These are phyloP conservation scores for sheep (Ovis aries) DNA, from an alignment of 2,113 vertebrate species.

Conservation along the genomic window DNA sequence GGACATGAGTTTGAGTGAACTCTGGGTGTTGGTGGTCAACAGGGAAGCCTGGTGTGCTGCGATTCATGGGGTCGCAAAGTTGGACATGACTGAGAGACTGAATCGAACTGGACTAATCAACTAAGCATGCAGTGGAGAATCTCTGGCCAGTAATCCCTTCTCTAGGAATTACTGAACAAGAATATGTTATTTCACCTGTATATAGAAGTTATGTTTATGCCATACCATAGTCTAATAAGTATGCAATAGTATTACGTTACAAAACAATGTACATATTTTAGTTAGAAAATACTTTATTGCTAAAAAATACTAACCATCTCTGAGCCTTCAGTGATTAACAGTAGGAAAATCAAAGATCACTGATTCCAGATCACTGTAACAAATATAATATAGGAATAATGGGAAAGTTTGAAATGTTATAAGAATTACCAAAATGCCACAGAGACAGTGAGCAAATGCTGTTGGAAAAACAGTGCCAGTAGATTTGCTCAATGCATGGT, in stretches of 20 bases:
- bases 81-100: accelerated
- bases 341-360: not conserved
- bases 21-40: accelerated
- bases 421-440: not conserved
- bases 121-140: not conserved
- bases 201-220: not conserved
- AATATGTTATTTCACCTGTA: not conserved
- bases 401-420: not conserved
- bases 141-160: not conserved
- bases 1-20: too few relatives aligned
- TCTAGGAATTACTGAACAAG: not conserved
- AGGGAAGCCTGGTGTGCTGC: too few relatives aligned
- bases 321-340: not conserved
- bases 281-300: not conserved
- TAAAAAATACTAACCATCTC: not conserved
- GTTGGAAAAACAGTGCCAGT: not conserved
- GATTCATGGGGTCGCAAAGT: too few relatives aligned
- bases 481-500: not conserved
- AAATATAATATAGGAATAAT: not conserved
- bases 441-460: not conserved
- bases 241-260: not conserved
- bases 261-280: not conserved
- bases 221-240: not conserved
- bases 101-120: not conserved
- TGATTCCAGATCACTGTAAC: not conserved